These are phyloP conservation scores for Bombus terrestris DNA, from an alignment of 1,140 invertebrate species.

Conservation along the genomic window DNA sequence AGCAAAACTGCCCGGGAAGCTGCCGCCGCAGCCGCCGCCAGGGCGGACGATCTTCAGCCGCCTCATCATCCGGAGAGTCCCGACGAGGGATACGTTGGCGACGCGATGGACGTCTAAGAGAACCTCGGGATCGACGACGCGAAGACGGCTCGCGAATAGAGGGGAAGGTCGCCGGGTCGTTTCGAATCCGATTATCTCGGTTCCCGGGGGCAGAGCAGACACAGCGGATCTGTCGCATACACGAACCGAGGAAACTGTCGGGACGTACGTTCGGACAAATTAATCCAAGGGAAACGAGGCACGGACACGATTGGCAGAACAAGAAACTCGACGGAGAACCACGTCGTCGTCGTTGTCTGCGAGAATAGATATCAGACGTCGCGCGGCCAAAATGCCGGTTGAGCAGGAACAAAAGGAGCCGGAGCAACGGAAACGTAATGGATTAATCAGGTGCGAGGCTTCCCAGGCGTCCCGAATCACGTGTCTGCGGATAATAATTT, in stretches of 20 bases:
- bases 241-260: slow-evolving; percentile 18
- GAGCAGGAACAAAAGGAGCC: slow-evolving; percentile 52
- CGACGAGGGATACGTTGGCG: slow-evolving; percentile 93
- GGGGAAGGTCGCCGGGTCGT: no score
- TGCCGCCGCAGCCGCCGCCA: slow-evolving; percentile 70
- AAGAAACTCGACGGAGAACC: slow-evolving; percentile 8
- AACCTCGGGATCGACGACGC: no score
- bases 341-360: neutral
- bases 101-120: slow-evolving; percentile 83
- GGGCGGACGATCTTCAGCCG: slow-evolving; percentile 61
- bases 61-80: slow-evolving; percentile 90
- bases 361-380: slow-evolving; percentile 36
- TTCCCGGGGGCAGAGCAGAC: neutral
- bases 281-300: slow-evolving; percentile 54
- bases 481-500: slow-evolving; percentile 46
- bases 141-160: no score
- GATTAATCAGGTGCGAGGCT: slow-evolving; percentile 61
- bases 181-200: neutral
- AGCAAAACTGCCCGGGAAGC: slow-evolving; percentile 74
- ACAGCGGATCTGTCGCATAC: neutral
- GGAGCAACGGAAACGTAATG: slow-evolving; percentile 50
- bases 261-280: slow-evolving; percentile 41
- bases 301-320: slow-evolving; percentile 56
- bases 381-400: slow-evolving; percentile 38
- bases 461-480: slow-evolving; percentile 40